Base-by-base conservation (phyloP, 2,797 vertebrate species). In the Moxostoma hubbsi region DNA sequence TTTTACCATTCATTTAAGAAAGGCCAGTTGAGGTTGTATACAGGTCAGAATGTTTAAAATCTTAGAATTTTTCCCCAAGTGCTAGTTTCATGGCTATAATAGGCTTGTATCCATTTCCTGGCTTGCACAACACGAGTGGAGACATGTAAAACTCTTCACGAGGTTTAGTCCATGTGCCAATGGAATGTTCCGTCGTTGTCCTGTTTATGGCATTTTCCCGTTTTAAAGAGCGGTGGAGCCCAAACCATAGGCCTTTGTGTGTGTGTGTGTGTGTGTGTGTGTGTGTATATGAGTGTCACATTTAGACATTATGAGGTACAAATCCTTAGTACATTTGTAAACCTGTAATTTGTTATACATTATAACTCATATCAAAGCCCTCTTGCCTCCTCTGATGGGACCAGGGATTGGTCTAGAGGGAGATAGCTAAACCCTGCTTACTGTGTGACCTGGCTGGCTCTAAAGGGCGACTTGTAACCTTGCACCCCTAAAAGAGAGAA, bases 301-400 rank as follows among this genome's bases (percentile, higher is more conserved):
- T 88, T 85, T 79, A 80, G 46, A 84, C 54, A 62, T 87, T 86
- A 85, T 63, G 82, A 87, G 84, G 85, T 81, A 84, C 82, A 89
- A 85, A 88, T 87, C 78, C 74, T 78, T 73, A 86, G 74, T 79
- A 79, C 81, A 81, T 87, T 83, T 88, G 79, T 85, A 87, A 89
- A 87, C 84, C 58, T 86, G 75, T 86, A 86, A 88, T 92, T 88
- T 88, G 83, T 78, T 82, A 58, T 85, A 82, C 78, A 85, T 90
- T 84, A 87, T 77, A 81, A 82, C 70, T 83, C 45, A 77, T 87
- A 90, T 91, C 87, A 91, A 91, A 91, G 84, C 71, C 75, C 54
- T 62, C 73, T 43, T 78, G 73, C 75, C 54, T 62, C 73, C 24
- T 78, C 55, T 59, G 74, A 69, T 46, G 47, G 71, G 64, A 66